Base-by-base conservation (phyloP, 2,113 vertebrate genomes). In the Takifugu bimaculatus region DNA sequence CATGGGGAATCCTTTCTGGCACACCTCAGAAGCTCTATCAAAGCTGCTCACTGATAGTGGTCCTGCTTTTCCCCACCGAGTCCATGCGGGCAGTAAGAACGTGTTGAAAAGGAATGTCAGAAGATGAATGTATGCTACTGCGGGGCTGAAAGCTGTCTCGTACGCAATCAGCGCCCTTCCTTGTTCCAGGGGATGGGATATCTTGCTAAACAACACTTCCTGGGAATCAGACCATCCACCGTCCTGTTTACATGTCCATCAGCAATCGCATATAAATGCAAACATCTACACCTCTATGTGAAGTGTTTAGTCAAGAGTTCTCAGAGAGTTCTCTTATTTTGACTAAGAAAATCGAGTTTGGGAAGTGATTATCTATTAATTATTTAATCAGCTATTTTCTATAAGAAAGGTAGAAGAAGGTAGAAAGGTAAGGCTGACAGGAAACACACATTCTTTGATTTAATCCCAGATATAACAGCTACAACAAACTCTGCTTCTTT, bases 101-200 rank as follows among this genome's bases (percentile, higher is more conserved):
- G 10, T 61, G 68, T 54, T 50, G 69, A 80, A 77, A 54, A 58
- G 54, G 28, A 74, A 66, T 64, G 66, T 56, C 60, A 44, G 58
- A 64, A 81, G 74, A 78, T 60, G 71, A 80, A 83, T 60, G 75
- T 51, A 75, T 75, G 64, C n/a, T 20, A 43, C 62, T 72, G 67
- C 78, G 65, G 70, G 43, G 53, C 55, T 51, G 65, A 69, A 43
- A 55, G 55, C 29, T 26, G 42, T 43, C 60, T 45, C 54, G 32
- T 43, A 48, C 44, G 48, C 65, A 32, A 49, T 75, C 51, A 56
- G 55, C 65, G 3, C 4, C 67, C 26, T 50, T 58, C 42, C 45
- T 53, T 54, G 54, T 63, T 47, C 32, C 9, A 13, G 28, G 45
- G 39, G 44, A 12, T 26, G 26, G 15, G 48, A 49, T 52, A 60